Evolutionary conservation across 35 echinoderm and acorn worm species (phyloP).

Genomic region (Ophiothrix spiculata): DNA sequence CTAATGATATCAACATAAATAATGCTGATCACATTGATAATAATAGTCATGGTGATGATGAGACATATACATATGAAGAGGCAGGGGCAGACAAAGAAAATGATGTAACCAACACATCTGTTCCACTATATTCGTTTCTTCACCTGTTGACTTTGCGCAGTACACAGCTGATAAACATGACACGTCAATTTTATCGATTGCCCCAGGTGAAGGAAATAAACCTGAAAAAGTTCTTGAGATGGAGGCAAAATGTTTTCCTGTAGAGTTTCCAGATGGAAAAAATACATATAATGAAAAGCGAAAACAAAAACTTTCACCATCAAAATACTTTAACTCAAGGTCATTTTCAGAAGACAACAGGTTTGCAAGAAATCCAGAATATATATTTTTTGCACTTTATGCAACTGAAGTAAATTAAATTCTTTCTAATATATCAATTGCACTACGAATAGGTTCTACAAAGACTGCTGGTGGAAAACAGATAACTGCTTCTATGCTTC

Average conservation of each 20-base stretch:
- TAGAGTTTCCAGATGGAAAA: background rate
- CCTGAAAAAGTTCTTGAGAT: no score
- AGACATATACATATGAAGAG: no score
- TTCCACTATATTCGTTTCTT: no score
- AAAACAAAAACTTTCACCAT: background rate
- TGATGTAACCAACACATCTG: no score
- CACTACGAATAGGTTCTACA: slow-evolving; percentile 34
- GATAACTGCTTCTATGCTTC: slow-evolving; percentile 41
- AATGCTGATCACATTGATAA: no score
- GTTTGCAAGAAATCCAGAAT: slow-evolving; percentile 24
- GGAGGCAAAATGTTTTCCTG: background rate
- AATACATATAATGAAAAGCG: slow-evolving; percentile 12
- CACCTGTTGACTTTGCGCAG: no score
- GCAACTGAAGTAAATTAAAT: slow-evolving; percentile 31
- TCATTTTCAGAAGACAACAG: slow-evolving; percentile 38
- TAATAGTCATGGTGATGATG: no score
- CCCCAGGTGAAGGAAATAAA: no score
- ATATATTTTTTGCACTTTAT: slow-evolving; percentile 55
- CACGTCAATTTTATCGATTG: no score
- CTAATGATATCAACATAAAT: no score
- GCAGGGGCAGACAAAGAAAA: no score
- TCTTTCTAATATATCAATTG: slow-evolving; percentile 38
- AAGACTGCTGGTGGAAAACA: slow-evolving; percentile 1
- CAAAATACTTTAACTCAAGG: slow-evolving; percentile 27
- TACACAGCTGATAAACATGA: no score